These are phyloP conservation scores for Drosophila nebulosa DNA, from an alignment of 1,140 invertebrate genomes.

Conservation along the genomic window DNA sequence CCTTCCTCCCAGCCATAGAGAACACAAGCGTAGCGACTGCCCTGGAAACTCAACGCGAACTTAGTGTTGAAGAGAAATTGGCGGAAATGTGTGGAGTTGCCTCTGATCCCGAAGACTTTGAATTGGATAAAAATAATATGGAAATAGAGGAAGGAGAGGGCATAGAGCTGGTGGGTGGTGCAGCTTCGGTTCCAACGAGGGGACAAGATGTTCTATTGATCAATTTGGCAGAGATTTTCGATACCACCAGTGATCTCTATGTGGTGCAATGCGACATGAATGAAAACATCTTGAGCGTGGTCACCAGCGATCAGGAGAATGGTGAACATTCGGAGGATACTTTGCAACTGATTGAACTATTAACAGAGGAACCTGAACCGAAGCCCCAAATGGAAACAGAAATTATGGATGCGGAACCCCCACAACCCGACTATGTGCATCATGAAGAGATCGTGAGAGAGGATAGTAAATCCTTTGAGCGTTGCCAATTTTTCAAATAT, in stretches of 20 bases:
- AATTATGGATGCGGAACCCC: not conserved
- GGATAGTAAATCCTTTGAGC: constrained; percentile 26
- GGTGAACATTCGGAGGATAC: not conserved
- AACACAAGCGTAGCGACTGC: constrained; percentile 34
- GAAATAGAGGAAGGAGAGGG: constrained; percentile 4
- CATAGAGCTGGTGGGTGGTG: not conserved
- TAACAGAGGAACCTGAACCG: constrained; percentile 40
- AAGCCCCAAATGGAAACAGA: constrained; percentile 7
- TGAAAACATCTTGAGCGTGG: constrained; percentile 67
- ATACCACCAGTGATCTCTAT: constrained; percentile 72
- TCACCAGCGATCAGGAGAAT: constrained; percentile 25
- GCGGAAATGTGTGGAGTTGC: constrained; percentile 74
- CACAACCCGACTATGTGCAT: constrained; percentile 42
- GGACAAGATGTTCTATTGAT: constrained; percentile 67
- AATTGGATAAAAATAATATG: constrained; percentile 33
- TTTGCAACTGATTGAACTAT: constrained; percentile 58
- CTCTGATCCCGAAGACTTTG: constrained; percentile 60
- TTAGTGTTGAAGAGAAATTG: constrained; percentile 75
- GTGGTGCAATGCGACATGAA: constrained; percentile 80
- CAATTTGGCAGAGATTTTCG: constrained; percentile 74
- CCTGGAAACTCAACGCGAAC: constrained; percentile 53
- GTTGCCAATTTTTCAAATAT: constrained; percentile 65
- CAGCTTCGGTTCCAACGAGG: not conserved
- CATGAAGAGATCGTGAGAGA: constrained; percentile 68
- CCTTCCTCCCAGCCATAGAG: not conserved